Conservation (phyloP, 92 coral and sea anemone species). For the Zoanthus sociatus region DNA sequence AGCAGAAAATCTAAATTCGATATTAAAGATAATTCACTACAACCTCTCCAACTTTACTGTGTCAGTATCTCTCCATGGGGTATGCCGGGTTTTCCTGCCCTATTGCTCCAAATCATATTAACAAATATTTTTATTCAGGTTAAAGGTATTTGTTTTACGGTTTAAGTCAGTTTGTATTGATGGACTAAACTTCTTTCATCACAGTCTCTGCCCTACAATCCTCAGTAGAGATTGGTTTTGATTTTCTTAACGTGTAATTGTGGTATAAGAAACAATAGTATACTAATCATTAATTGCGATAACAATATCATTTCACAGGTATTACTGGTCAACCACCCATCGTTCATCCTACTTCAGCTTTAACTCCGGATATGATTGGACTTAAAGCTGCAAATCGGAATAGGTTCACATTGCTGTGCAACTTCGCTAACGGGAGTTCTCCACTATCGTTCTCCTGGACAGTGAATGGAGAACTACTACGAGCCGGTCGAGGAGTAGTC, state of each 20-base stretch:
- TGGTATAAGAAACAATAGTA: not conserved
- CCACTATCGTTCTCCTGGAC: constrained; percentile 24
- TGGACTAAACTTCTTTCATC: no score
- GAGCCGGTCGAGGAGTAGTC: not conserved
- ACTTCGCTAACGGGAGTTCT: not conserved
- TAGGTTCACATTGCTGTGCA: not conserved
- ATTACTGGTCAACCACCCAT: not conserved
- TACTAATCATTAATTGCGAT: not conserved
- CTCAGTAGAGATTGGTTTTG: no score
- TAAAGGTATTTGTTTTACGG: no score
- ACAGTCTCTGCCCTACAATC: no score
- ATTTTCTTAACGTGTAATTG: not conserved
- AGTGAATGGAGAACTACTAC: constrained; percentile 5
- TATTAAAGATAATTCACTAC: no score
- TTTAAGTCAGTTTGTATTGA: no score
- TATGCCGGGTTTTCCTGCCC: no score
- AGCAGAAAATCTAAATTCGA: no score
- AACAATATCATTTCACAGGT: not conserved
- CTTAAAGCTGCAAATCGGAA: constrained; percentile 4
- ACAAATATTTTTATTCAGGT: no score
- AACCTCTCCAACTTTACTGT: no score
- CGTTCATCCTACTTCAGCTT: not conserved
- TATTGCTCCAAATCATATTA: no score
- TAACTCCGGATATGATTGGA: constrained; percentile 13
- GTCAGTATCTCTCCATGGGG: no score